Percentiles rank a stretch among this genome's conserved stretches.
Evolutionary conservation across 2,113 vertebrate genomes (phyloP).

Genomic region (Corynorhinus townsendii): DNA sequence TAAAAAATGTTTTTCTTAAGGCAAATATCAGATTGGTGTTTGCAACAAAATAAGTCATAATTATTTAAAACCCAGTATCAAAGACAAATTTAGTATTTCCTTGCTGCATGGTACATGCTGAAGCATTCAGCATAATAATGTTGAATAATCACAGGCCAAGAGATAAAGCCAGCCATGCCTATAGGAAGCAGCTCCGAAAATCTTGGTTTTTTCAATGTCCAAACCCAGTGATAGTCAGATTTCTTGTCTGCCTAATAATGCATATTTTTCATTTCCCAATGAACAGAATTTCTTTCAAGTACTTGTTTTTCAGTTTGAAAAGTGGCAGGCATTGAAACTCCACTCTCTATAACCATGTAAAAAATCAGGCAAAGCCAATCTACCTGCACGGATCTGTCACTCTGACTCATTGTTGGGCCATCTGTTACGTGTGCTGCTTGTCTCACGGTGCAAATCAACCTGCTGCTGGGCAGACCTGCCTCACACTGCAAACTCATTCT

Average conservation of each 20-base stretch:
- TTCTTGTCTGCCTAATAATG: conserved; percentile 10
- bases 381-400: conserved; percentile 43
- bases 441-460: conserved; percentile 45
- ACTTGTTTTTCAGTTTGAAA: conserved; percentile 36
- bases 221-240: background rate
- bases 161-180: background rate
- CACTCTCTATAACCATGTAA: background rate
- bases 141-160: background rate
- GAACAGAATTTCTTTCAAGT: conserved; percentile 33
- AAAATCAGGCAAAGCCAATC: conserved; percentile 52
- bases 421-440: conserved; percentile 47
- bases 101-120: background rate
- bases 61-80: background rate
- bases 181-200: background rate
- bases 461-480: conserved; percentile 51
- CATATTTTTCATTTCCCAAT: conserved; percentile 31
- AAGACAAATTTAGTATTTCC: background rate
- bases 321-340: conserved; percentile 33
- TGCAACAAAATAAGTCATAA: conserved; percentile 18
- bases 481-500: conserved; percentile 58
- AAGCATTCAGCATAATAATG: background rate
- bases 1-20: conserved; percentile 15
- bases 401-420: conserved; percentile 46
- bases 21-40: background rate
- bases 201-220: background rate